Evolutionary conservation across 2,888 invertebrate genomes (phyloP), one percentile per base, ranked within the genome.

Genomic region (Drosophila heteroneura): DNA sequence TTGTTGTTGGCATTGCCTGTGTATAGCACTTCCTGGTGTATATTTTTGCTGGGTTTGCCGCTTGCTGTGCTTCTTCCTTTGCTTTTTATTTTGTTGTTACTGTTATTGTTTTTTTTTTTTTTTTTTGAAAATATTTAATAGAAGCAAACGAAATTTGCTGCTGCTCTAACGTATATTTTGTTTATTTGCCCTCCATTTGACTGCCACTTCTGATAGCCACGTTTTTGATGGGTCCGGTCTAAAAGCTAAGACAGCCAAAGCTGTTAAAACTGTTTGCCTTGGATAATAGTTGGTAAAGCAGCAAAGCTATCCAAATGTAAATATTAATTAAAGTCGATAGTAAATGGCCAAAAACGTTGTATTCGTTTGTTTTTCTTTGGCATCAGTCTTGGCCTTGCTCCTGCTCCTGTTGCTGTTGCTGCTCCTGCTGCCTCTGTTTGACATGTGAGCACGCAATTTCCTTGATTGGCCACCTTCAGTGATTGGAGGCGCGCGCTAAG

Each of bases 291-390:
- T 65, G 68, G 70, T 28, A 77, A 72, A 78, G 74, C 66, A 60
- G 61, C 70, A 60, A 28, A 82, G 77, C 78, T 51, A 74, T 70
- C 75, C 72, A 65, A 82, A 85, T 72, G 89, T 90, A 86, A 86
- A 86, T 90, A 86, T 91, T 86, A 91, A 90, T 86, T 86, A 91
- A 90, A 90, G 85, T 88, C 91, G 85, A 91, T 86, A 87, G 91
- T 91, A 89, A 91, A 89, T 86, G 85, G 85, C 90, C 90, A 79
- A 90, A 91, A 83, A 76, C 86, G 89, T 74, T 84, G 75, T 79
- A 79, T 73, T 82, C 67, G 61, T 47, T 60, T 79, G 68, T 74
- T 74, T 68, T 82, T 82, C 67, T 70, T 72, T 68, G 51, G 28
- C 6, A 52, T 19, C 49, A 32, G 14, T 22, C 19, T n/a, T 28